Evolutionary conservation across 2,888 invertebrate species (phyloP), one percentile per base, ranked within the genome.

Genomic region (Branchellion lobata): DNA sequence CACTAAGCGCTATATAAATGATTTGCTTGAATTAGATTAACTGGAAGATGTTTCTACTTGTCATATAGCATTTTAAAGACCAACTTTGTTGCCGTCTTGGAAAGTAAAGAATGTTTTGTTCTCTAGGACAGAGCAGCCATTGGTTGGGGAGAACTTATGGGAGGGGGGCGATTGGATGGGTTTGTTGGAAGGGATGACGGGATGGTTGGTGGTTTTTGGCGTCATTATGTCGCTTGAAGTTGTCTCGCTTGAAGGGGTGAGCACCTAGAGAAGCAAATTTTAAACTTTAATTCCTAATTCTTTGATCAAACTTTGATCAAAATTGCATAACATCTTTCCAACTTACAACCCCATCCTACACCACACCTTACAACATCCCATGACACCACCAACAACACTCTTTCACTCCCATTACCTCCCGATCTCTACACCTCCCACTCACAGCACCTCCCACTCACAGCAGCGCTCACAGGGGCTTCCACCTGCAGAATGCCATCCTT

Each of bases 1-100:
- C n/a, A n/a, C n/a, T n/a, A n/a, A n/a, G n/a, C n/a, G n/a, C n/a
- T n/a, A n/a, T n/a, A n/a, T n/a, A n/a, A n/a, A n/a, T n/a, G n/a
- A n/a, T n/a, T n/a, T n/a, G n/a, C n/a, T n/a, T n/a, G n/a, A n/a
- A n/a, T n/a, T n/a, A n/a, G n/a, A n/a, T n/a, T n/a, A n/a, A n/a
- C n/a, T n/a, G n/a, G n/a, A n/a, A n/a, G n/a, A n/a, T n/a, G n/a
- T n/a, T n/a, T n/a, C n/a, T n/a, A n/a, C n/a, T n/a, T n/a, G n/a
- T n/a, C n/a, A n/a, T n/a, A n/a, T n/a, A n/a, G n/a, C n/a, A n/a
- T n/a, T n/a, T n/a, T n/a, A n/a, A n/a, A n/a, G n/a, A n/a, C n/a
- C n/a, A n/a, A 1, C 86, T 86, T 68, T 86, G 86, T 1, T 85
- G 84, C 78, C 86, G 86, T 0, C 85, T 86, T 68, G 86, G 83